phyloP scores from a whole-genome alignment of 2,888 invertebrate genomes.

The Scelioninae gen. 1 region DNA sequence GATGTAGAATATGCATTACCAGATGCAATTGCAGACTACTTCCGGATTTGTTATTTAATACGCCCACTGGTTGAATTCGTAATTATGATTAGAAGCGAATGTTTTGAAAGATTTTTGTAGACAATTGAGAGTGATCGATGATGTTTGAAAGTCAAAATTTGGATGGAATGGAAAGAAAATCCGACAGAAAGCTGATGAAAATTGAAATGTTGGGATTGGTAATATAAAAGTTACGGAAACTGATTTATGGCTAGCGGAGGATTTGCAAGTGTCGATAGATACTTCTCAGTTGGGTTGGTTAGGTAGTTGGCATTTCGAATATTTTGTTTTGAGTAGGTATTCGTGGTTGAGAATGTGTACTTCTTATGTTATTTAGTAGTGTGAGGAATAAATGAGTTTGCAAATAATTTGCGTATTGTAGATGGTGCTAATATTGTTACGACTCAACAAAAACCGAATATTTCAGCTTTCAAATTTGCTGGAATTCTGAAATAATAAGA shows the following conservation, averaged over 20 bases:
- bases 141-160: conserved; percentile 27
- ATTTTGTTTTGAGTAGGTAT: conserved; percentile 1
- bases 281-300: conserved; percentile 24
- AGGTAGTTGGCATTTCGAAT: neutral
- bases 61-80: no score
- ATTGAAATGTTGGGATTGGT: conserved; percentile 45
- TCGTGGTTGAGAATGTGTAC: neutral
- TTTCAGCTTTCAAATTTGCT: no score
- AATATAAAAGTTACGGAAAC: conserved; percentile 36
- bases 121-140: conserved; percentile 35
- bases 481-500: no score
- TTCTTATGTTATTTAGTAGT: neutral
- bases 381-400: neutral
- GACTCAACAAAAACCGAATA: no score
- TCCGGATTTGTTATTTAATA: no score
- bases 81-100: no score
- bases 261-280: conserved; percentile 30
- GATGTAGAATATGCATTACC: no score
- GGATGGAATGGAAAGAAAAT: neutral
- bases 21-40: no score
- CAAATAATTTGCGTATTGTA: neutral
- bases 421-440: no score
- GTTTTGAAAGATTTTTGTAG: neutral
- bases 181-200: conserved; percentile 8
- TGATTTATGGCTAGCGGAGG: conserved; percentile 39